These are phyloP conservation scores for Cnemophilus loriae DNA, from an alignment of 2,113 vertebrate genomes.

Conservation along the genomic window DNA sequence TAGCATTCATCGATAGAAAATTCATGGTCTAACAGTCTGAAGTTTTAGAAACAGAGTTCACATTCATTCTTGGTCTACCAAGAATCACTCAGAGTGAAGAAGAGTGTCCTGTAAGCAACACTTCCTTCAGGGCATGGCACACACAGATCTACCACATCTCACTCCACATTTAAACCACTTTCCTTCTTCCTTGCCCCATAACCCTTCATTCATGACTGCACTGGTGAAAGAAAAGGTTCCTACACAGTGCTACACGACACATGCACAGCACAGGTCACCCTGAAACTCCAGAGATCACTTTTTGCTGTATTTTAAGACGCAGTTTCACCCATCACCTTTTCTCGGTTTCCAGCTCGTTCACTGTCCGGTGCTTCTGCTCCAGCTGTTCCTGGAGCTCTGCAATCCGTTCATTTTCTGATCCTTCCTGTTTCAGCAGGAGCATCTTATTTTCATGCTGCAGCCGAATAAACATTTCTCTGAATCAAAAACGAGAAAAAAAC, in stretches of 20 bases:
- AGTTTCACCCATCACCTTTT: slow-evolving; percentile 71
- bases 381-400: slow-evolving; percentile 82
- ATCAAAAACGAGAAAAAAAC: neutral
- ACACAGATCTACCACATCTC: neutral
- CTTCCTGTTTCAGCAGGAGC: slow-evolving; percentile 90
- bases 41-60: neutral
- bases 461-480: slow-evolving; percentile 90
- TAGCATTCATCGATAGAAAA: neutral
- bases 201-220: neutral
- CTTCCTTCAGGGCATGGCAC: neutral
- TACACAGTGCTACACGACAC: neutral
- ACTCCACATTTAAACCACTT: neutral
- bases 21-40: neutral
- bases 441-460: slow-evolving; percentile 98
- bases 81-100: neutral
- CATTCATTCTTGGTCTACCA: neutral
- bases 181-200: neutral
- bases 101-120: neutral
- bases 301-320: neutral
- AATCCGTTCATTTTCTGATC: slow-evolving; percentile 86
- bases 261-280: neutral
- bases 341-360: slow-evolving; percentile 87
- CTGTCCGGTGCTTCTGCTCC: slow-evolving; percentile 83
- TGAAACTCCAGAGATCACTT: neutral
- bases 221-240: neutral